Conservation (phyloP, 1,140 invertebrate species). For the Pseudomyrmex pallidus region DNA sequence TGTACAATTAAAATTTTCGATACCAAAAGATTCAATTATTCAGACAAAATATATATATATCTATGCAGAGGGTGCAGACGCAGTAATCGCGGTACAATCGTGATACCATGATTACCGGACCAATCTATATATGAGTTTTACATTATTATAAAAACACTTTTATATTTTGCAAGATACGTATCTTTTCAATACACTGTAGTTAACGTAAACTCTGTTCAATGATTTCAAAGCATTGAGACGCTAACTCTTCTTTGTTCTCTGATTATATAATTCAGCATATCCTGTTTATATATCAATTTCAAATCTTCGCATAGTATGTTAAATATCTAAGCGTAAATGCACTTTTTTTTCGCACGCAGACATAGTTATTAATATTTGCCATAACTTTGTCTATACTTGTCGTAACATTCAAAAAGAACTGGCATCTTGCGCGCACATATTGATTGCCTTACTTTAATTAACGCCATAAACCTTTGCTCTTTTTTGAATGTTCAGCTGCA, state of each 20-base stretch:
- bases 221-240: slow-evolving; percentile 49
- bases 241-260: slow-evolving; percentile 8
- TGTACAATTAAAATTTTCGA: not conserved
- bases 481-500: slow-evolving; percentile 29
- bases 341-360: not conserved
- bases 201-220: not conserved
- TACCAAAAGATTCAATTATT: not conserved
- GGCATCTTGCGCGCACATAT: not conserved
- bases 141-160: not conserved
- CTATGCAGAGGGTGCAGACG: too few species aligned
- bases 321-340: slow-evolving; percentile 39
- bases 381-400: slow-evolving; percentile 12
- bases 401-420: slow-evolving; percentile 1
- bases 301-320: slow-evolving; percentile 14
- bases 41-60: not conserved
- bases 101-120: too few species aligned
- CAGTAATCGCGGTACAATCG: too few species aligned
- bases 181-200: not conserved
- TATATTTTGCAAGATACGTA: not conserved
- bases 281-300: not conserved
- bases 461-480: not conserved
- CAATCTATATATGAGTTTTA: not conserved
- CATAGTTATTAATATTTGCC: slow-evolving; percentile 21
- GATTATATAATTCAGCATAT: slow-evolving; percentile 39
- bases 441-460: slow-evolving; percentile 18